Evolutionary conservation across 1,140 invertebrate species (phyloP).

Genomic region (Caenorhabditis brenneri): DNA sequence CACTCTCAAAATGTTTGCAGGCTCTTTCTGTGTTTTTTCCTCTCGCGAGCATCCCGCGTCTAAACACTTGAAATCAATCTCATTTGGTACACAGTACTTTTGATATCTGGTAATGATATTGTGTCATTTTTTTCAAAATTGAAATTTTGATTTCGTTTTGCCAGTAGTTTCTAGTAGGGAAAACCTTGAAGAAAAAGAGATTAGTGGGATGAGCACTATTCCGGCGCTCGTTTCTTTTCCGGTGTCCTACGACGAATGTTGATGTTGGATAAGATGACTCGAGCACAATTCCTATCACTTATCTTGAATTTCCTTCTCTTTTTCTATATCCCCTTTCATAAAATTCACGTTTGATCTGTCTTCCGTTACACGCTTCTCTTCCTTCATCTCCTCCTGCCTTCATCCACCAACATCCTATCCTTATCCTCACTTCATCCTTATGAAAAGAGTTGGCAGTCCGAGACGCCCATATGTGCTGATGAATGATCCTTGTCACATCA

Average conservation of each 20-base stretch:
- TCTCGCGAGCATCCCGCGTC: not conserved
- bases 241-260: not conserved
- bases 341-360: not conserved
- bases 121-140: not conserved
- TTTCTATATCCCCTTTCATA: not conserved
- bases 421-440: constrained; percentile 27
- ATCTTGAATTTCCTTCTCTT: not conserved
- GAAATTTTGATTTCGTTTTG: not conserved
- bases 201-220: not conserved
- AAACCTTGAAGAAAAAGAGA: constrained; percentile 12
- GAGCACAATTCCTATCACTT: not conserved
- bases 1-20: not conserved
- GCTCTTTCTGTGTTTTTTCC: not conserved
- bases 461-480: constrained; percentile 22
- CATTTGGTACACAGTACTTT: not conserved
- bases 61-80: not conserved
- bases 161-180: not conserved
- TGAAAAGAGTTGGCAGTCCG: constrained; percentile 11
- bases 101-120: not conserved
- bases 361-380: not conserved
- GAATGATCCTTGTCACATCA: constrained; percentile 40
- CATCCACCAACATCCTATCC: not conserved
- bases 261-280: not conserved
- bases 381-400: not conserved
- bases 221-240: not conserved